Conservation (phyloP, 2,113 vertebrate species). For the Clarias gariepinus region DNA sequence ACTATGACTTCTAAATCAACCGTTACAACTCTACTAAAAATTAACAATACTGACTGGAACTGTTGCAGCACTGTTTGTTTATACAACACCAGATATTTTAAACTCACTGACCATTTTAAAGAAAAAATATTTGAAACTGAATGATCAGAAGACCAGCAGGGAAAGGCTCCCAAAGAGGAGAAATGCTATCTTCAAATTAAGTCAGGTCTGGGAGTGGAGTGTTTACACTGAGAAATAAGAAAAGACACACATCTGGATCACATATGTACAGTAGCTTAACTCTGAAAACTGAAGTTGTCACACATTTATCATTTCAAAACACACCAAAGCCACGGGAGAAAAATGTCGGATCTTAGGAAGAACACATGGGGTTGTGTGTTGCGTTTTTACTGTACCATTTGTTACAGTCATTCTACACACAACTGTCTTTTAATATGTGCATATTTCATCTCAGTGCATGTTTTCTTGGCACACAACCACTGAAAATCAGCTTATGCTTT, state of each 20-base stretch:
- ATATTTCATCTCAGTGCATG: not conserved
- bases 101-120: not conserved
- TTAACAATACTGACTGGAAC: not conserved
- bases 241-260: not conserved
- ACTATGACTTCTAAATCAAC: no score
- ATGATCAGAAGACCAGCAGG: not conserved
- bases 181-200: not conserved
- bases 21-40: no score
- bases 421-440: not conserved
- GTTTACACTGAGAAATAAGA: not conserved
- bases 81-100: not conserved
- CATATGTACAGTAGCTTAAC: not conserved
- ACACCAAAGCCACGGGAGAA: not conserved
- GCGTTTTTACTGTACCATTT: not conserved
- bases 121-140: no score
- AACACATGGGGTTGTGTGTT: not conserved
- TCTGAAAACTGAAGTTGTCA: constrained; percentile 15
- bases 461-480: not conserved
- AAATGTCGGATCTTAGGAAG: not conserved
- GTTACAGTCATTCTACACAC: not conserved
- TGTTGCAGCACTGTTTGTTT: not conserved
- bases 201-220: not conserved
- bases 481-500: not conserved
- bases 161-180: not conserved
- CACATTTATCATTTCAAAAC: not conserved